Evolutionary conservation across 2,888 invertebrate genomes (phyloP), one percentile per base, ranked within the genome.

Genomic region (Gastrophysa polygoni): DNA sequence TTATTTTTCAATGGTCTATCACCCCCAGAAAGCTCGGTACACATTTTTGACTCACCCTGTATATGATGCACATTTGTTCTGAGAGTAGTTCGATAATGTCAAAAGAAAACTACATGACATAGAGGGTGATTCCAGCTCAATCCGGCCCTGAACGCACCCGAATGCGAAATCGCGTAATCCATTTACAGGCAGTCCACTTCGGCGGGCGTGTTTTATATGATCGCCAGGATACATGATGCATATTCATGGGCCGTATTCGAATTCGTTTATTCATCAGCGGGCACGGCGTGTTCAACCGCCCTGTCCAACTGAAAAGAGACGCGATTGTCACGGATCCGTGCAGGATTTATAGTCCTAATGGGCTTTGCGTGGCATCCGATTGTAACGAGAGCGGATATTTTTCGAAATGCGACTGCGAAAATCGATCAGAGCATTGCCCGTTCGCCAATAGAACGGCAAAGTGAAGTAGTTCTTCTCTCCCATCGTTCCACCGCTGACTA

Each of bases 201-300:
- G 73, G 63, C 69, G 65, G 73, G 70, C 72, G 71, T 75, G 75
- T 76, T 76, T 76, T 75, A 76, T 75, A 71, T 73, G 74, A 75
- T 75, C 76, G 73, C 72, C 71, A 75, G 75, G 75, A 76, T 76
- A 75, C 75, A 75, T 74, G 73, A 73, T 75, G 76, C 75, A 76
- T 76, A 76, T 76, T 76, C 76, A 76, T 76, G 74, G 75, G 69
- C 65, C 67, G 68, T 63, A 69, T 71, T 66, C 67, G 68, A 61
- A 69, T 71, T 73, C 72, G 73, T 73, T 71, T 72, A 71, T 72
- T 73, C 69, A n/a, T n/a, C n/a, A 63, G 69, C 70, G 67, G 69
- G 66, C 69, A 67, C 70, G 67, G 67, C 72, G 69, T 68, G 70
- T 63, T 65, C 48, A 34, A 46, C 48, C 28, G 6, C 28, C 16